Evolutionary conservation across 2,797 vertebrate species (phyloP), one percentile per base, ranked within the genome.

Genomic region (Phoeniculus purpureus): DNA sequence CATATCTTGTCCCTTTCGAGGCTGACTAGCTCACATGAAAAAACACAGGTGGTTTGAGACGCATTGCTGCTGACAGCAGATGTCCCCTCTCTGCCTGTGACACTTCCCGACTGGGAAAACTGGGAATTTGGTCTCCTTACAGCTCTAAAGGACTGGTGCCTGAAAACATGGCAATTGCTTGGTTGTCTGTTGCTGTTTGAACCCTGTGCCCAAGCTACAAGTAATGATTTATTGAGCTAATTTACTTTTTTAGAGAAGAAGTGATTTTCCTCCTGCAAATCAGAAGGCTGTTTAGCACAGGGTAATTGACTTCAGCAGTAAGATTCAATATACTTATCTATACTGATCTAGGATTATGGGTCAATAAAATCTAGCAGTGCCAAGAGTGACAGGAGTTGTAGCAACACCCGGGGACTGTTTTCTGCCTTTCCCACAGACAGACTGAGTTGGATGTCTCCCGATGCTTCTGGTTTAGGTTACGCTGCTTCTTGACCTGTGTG

Each of bases 281-380:
- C 59, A 64, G 54, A 87, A 64, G 31, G 73, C 88, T 85, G 13
- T 92, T 94, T 94, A 94, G 60, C 0, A 1, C 40, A 45, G 31
- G 15, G n/a, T 92, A 92, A 92, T 92, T 95, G 81, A 92, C 87
- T 92, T 92, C 45, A 92, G 68, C 90, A 90, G 74, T 81, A 85
- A 90, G 88, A 94, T 83, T 85, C 91, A 85, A 89, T 93, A 77
- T 78, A 81, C 81, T 94, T 94, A 87, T 54, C 90, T 93, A 74
- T 78, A 81, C 81, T 94, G 94, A 87, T 54, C 90, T 89, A 60
- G 73, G 66, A 90, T 92, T 93, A 89, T 16, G 8, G 86, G 87
- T 96, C 93, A 96, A 92, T 95, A 91, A 94, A 92, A 93, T 78
- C 84, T 95, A 62, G 92, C 90, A 82, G 62, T 47, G 6, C 81